A percentile compares a stretch with the other conserved stretches of the same genome.
phyloP scores from a whole-genome alignment of 2,113 vertebrate genomes.

The Malurus cyaneus region DNA sequence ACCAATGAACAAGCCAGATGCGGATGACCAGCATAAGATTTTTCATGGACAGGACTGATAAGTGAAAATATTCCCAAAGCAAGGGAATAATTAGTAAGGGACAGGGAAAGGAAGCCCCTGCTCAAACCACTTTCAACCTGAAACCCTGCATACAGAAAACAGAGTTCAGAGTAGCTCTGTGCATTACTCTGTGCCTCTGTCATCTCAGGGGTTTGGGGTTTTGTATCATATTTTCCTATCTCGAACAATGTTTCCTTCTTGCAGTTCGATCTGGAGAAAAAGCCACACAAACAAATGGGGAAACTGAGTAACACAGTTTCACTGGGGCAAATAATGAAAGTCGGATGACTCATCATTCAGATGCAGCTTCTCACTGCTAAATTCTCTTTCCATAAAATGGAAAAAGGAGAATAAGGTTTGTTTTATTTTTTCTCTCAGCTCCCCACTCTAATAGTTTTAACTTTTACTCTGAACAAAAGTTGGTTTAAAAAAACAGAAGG shows the following conservation, averaged over 20 bases:
- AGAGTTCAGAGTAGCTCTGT: background rate
- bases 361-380: background rate
- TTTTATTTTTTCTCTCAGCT: background rate
- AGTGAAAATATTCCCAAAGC: background rate
- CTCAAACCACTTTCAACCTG: background rate
- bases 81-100: background rate
- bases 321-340: background rate
- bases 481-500: background rate
- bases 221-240: constrained; percentile 44
- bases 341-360: background rate
- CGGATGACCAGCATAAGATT: background rate
- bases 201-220: background rate
- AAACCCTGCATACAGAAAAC: background rate
- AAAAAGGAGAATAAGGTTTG: background rate
- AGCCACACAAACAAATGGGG: constrained; percentile 45
- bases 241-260: constrained; percentile 1
- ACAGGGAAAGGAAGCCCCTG: background rate
- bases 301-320: constrained; percentile 49
- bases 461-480: background rate
- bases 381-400: constrained; percentile 6
- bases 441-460: background rate
- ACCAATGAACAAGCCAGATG: background rate
- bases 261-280: constrained; percentile 8
- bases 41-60: background rate
- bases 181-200: background rate